Base-by-base conservation (phyloP, 1,140 invertebrate species). In the Drosophila kohkoa region DNA sequence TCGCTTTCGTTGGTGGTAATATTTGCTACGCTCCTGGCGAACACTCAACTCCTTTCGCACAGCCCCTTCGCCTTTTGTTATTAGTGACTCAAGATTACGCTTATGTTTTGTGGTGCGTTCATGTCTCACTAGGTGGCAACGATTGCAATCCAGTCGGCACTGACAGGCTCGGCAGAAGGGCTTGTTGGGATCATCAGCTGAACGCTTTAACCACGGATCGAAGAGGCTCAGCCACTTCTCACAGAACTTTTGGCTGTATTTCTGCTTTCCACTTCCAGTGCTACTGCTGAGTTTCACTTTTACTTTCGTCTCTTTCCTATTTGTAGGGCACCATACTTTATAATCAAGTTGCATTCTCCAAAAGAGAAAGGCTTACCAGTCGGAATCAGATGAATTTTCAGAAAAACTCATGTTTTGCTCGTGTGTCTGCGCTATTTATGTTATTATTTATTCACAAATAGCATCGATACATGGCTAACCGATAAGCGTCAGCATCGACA, bases 391-490 rank as follows among this genome's bases (percentile, higher is more conserved):
- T 0, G 87, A 88, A 69, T 91, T 91, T 59, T 86, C 90, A 1
- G 90, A 82, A 49, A 90, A 91, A 77, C 90, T 92, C 90, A 92
- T 91, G 5, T 57, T 64, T 30, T 32, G 4, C 28, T 58, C n/a
- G 48, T 20, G 57, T 64, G 8, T 15, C 62, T 70, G 54, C 96
- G 94, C 92, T 98, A 96, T 75, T 95, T 94, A 0, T 94, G 93
- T 92, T 97, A 98, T 91, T 98, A 69, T 69, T 73, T 67, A 75
- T 68, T 48, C 64, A 41, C 48, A 16, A 38, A 63, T 7, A 30
- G 11, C 16, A 64, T 70, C 55, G 65, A 68, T 60, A 3, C 0
- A 16, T 28, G 10, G 11, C 13, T 45, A 48, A 15, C 38, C 75
- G 79, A 82, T 74, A 66, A 11, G 3, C 8, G 7, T n/a, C 0